Evolutionary conservation across 2,113 vertebrate genomes (phyloP).

Genomic region (Reinhardtius hippoglossoides): DNA sequence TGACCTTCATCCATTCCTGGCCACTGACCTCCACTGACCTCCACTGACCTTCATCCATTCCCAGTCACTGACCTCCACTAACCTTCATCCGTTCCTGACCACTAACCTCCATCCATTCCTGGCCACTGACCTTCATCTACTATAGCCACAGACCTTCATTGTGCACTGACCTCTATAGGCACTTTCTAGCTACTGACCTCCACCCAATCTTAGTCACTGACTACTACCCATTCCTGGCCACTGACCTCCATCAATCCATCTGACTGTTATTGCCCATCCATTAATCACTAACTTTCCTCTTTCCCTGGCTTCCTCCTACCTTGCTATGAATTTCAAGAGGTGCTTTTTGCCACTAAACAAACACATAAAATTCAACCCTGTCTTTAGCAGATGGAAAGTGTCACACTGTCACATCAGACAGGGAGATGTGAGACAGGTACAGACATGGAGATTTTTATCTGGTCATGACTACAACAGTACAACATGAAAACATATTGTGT

Average conservation of each 20-base stretch:
- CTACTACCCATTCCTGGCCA: not conserved
- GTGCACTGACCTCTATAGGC: not conserved
- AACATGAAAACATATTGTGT: not conserved
- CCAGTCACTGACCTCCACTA: not conserved
- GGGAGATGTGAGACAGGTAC: too few relatives aligned
- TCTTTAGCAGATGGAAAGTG: not conserved
- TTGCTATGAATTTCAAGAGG: not conserved
- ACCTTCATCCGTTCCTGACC: not conserved
- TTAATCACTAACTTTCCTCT: not conserved
- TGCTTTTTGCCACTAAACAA: not conserved
- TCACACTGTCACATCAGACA: not conserved
- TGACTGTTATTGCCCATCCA: conserved; percentile 10
- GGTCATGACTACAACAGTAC: not conserved
- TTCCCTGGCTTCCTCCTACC: not conserved
- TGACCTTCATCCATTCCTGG: not conserved
- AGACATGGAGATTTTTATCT: too few relatives aligned
- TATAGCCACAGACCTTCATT: not conserved
- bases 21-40: conserved; percentile 1
- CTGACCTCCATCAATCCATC: conserved; percentile 15
- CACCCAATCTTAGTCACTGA: too few relatives aligned
- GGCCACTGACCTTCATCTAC: not conserved
- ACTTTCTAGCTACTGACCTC: conserved; percentile 8
- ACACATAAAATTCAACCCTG: not conserved
- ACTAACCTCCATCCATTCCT: not conserved
- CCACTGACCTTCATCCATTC: not conserved